Percentiles rank a stretch among this genome's conserved stretches.
phyloP scores from a whole-genome alignment of 2,888 invertebrate genomes.

The Andrena minutula region DNA sequence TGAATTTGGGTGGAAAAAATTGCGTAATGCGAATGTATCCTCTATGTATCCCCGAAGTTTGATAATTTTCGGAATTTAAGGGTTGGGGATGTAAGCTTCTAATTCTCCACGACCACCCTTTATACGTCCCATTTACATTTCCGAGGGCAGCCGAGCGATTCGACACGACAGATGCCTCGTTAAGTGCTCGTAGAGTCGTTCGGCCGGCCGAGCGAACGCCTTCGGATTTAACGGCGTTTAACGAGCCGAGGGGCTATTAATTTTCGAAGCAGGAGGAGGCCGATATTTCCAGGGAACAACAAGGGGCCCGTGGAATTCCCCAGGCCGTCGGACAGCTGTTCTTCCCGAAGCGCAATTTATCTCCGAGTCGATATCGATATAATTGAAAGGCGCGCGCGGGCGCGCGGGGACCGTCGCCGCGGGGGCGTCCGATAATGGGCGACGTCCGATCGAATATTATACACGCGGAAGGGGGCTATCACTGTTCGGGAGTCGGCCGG shows the following conservation, averaged over 20 bases:
- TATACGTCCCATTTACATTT: slow-evolving; percentile 53
- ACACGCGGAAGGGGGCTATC: not conserved
- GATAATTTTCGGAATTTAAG: too few species aligned
- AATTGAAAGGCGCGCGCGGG: slow-evolving; percentile 26
- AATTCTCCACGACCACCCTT: not conserved
- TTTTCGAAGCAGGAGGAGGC: slow-evolving; percentile 37
- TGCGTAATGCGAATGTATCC: too few species aligned
- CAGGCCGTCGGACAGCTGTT: slow-evolving; percentile 52
- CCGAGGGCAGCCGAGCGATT: slow-evolving; percentile 39
- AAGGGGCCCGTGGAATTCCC: slow-evolving; percentile 31
- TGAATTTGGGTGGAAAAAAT: too few species aligned
- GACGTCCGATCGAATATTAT: slow-evolving; percentile 19
- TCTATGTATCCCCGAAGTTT: too few species aligned
- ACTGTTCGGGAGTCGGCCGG: slow-evolving; percentile 6
- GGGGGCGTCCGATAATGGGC: slow-evolving; percentile 42
- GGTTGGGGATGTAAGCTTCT: not conserved
- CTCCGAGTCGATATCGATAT: slow-evolving; percentile 31
- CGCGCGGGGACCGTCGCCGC: not conserved
- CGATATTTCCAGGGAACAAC: slow-evolving; percentile 35
- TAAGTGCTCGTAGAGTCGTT: slow-evolving; percentile 15
- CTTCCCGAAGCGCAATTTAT: slow-evolving; percentile 31
- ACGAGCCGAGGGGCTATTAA: slow-evolving; percentile 62
- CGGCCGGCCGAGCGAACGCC: slow-evolving; percentile 17
- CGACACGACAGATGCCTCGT: slow-evolving; percentile 36
- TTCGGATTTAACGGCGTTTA: slow-evolving; percentile 69